phyloP scores from a whole-genome alignment of 2,888 invertebrate genomes.

The Pasiphila rectangulata region DNA sequence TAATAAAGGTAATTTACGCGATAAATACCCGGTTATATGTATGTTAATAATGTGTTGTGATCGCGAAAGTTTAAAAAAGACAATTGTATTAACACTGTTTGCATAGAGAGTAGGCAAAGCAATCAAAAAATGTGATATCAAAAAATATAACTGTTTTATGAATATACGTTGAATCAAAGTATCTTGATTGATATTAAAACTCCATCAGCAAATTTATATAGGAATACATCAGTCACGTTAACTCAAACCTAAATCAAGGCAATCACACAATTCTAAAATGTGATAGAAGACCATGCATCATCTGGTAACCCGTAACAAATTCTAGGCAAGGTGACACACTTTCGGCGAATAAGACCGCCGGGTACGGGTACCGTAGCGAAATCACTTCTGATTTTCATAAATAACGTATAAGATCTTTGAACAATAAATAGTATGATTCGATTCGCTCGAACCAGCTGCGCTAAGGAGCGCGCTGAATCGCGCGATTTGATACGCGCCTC shows the following conservation, averaged over 20 bases:
- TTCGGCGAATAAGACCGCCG: conserved; percentile 50
- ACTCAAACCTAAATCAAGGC: conserved; percentile 32
- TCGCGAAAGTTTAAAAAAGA: too few species aligned
- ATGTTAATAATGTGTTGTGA: too few species aligned
- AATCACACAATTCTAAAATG: conserved; percentile 41
- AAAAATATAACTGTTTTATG: too few species aligned
- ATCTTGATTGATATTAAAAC: conserved; percentile 6
- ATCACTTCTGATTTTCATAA: conserved; percentile 72
- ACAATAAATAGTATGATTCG: conserved; percentile 78
- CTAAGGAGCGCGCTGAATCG: conserved; percentile 73
- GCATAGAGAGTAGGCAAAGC: too few species aligned
- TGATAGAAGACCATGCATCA: conserved; percentile 53
- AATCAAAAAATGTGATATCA: too few species aligned
- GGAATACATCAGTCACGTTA: conserved; percentile 43
- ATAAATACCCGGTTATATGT: too few species aligned
- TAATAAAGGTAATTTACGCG: too few species aligned
- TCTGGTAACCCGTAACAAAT: conserved; percentile 67
- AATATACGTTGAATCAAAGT: neutral
- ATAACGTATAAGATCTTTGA: conserved; percentile 70
- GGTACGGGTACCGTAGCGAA: conserved; percentile 56
- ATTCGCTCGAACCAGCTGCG: conserved; percentile 74
- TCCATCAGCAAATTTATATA: conserved; percentile 19
- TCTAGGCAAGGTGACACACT: conserved; percentile 75
- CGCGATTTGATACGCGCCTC: conserved; percentile 78
- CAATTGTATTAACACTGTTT: too few species aligned